Base-by-base conservation (phyloP, 2,888 invertebrate genomes). In the Melikaiella ostensackeni region DNA sequence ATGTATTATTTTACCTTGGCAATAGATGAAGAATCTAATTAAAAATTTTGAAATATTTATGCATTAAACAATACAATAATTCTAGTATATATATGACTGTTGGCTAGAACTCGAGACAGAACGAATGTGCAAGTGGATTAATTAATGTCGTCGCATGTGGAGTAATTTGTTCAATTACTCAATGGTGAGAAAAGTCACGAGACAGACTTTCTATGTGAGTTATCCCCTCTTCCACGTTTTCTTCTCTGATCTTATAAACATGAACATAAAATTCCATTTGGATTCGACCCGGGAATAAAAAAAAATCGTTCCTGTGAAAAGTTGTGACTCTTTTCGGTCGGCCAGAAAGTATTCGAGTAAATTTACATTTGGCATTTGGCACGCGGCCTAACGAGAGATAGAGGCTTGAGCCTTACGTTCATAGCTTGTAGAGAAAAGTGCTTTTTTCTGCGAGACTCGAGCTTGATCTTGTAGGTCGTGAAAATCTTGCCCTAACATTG, bases 351-450 rank as follows among this genome's bases (percentile, higher is more conserved):
- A 57, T 38, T 46, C 73, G 75, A 50, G 66, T 66, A 66, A 46
- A 66, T 57, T 77, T 74, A 57, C 75, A 66, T 74, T 75, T 77
- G 73, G 78, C 77, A 76, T 70, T 78, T 81, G 81, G 80, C 81
- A 77, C 74, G 61, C 61, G 50, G 78, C 79, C 76, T 46, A 79
- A 77, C 70, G 55, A 55, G 59, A 55, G 38, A 30, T 46, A 46
- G 66, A 46, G 66, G 46, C 66, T 66, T 66, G 42, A 42, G 42
- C 24, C 38, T 38, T 38, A 35, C 38, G 38, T 64, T 38, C 24
- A 38, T 11, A 42, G 42, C 21, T 35, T 38, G 42, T 19, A 55
- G 21, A 55, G 55, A 66, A 46, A 66, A 46, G 42, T 27, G 19
- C 59, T 38, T 33, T 57, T 59, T 38, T 59, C 35, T 59, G 38